Conservation (phyloP, 2,113 vertebrate species). For the Ailurus styani region DNA sequence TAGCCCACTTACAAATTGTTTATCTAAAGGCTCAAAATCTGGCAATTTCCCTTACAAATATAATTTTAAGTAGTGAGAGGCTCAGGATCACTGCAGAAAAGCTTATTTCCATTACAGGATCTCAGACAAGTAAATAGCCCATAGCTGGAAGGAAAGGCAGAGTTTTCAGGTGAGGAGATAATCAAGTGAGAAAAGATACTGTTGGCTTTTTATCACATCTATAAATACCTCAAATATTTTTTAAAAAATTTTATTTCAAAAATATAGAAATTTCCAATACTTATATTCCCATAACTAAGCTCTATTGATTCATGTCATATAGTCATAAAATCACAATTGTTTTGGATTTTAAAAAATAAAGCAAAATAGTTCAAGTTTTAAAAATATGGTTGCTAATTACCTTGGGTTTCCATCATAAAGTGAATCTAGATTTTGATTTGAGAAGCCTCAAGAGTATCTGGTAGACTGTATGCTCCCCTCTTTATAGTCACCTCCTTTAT, state of each 20-base stretch:
- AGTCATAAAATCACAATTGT: background rate
- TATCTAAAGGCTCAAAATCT: background rate
- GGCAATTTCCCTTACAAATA: background rate
- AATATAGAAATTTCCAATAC: background rate
- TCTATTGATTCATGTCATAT: background rate
- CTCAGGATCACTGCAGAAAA: background rate
- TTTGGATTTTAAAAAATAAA: constrained; percentile 3
- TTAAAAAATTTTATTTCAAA: background rate
- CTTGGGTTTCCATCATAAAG: background rate
- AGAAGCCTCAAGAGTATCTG: background rate
- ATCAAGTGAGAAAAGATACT: background rate
- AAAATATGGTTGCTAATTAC: constrained; percentile 20
- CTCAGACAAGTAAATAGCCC: background rate
- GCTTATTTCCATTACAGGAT: background rate
- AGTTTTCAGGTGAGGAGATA: background rate
- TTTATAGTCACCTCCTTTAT: background rate
- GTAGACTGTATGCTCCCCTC: background rate
- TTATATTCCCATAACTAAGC: background rate
- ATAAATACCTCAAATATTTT: background rate
- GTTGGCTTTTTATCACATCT: background rate
- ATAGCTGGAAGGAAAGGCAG: background rate
- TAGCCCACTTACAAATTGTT: background rate
- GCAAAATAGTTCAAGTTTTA: background rate
- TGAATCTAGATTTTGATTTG: background rate
- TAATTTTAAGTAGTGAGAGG: background rate